A percentile compares a stretch with the other conserved stretches of the same genome.
Evolutionary conservation across 2,797 vertebrate species (phyloP).

Genomic region (Paratrypauchen microcephalus): DNA sequence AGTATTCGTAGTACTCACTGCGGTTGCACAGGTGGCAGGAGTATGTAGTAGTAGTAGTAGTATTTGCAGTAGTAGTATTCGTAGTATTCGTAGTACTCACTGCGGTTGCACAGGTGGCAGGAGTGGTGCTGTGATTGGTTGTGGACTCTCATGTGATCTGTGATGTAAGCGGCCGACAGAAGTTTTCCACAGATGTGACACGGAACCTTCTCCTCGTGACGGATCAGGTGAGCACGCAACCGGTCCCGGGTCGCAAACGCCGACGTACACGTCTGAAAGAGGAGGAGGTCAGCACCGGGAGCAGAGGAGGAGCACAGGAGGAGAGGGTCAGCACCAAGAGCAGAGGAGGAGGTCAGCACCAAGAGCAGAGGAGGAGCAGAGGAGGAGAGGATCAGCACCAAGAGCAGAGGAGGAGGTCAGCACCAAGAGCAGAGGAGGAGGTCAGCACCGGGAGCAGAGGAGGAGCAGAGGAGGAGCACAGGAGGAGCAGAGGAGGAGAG

Average conservation of each 20-base stretch:
- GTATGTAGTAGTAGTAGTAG: too few relatives aligned
- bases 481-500: too few relatives aligned
- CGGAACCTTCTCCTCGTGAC: slow-evolving; percentile 92
- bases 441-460: too few relatives aligned
- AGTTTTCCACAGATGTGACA: slow-evolving; percentile 93
- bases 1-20: too few relatives aligned
- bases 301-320: background rate
- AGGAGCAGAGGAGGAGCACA: too few relatives aligned
- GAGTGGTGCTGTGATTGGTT: slow-evolving; percentile 91
- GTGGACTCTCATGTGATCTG: slow-evolving; percentile 95
- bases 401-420: too few relatives aligned
- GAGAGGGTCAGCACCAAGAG: too few relatives aligned
- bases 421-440: too few relatives aligned
- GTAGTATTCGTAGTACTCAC: slow-evolving; percentile 60
- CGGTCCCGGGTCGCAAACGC: slow-evolving; percentile 92
- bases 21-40: too few relatives aligned
- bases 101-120: slow-evolving; percentile 92
- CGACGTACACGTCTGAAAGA: slow-evolving; percentile 86
- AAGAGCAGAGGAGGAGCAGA: too few relatives aligned
- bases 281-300: background rate
- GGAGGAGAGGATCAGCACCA: too few relatives aligned
- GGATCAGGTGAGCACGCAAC: slow-evolving; percentile 89
- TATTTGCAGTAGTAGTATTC: background rate
- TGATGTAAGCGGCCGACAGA: slow-evolving; percentile 91
- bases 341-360: too few relatives aligned